phyloP scores from a whole-genome alignment of 2,113 vertebrate species.

The Tupaia tana region DNA sequence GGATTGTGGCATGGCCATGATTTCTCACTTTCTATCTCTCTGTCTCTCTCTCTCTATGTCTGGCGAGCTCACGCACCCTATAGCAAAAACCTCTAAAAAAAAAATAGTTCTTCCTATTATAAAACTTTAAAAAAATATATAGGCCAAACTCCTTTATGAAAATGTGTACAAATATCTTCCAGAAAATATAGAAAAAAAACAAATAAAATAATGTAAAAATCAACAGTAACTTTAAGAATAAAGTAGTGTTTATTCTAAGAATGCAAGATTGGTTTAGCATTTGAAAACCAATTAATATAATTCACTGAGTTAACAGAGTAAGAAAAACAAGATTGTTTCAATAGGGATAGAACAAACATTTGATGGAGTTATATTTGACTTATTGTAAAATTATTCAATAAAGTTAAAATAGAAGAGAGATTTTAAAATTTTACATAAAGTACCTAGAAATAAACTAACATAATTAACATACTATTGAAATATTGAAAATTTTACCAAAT shows the following conservation, averaged over 20 bases:
- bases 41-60: too few species aligned
- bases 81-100: too few species aligned
- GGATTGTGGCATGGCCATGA: too few species aligned
- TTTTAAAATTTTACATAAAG: background rate
- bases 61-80: too few species aligned
- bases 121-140: too few species aligned
- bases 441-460: background rate
- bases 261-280: background rate
- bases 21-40: too few species aligned
- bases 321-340: background rate
- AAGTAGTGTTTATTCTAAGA: background rate
- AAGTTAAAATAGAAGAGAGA: background rate
- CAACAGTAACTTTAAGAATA: background rate
- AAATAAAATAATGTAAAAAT: background rate
- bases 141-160: background rate
- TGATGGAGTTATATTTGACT: background rate
- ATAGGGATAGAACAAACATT: background rate
- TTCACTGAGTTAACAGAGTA: background rate
- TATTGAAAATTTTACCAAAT: background rate
- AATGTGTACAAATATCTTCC: background rate
- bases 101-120: too few species aligned
- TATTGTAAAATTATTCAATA: background rate
- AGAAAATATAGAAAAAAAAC: background rate
- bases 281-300: background rate
- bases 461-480: background rate